Percentiles rank a stretch among this genome's conserved stretches.
These are phyloP conservation scores for Scelioninae gen. 1 DNA, from an alignment of 2,888 invertebrate species.

Conservation along the genomic window DNA sequence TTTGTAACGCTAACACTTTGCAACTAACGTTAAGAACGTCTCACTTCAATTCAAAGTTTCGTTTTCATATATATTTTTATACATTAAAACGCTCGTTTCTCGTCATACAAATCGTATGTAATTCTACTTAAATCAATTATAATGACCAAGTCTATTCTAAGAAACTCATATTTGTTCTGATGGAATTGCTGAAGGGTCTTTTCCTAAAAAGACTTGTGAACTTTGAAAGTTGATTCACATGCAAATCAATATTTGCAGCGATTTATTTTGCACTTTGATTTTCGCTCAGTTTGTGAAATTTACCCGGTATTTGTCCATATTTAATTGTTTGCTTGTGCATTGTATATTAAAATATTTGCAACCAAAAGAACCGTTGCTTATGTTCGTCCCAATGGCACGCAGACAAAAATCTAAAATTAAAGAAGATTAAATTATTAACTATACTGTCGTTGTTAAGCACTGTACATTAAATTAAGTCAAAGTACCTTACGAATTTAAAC, in stretches of 20 bases:
- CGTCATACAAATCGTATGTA: constrained; percentile 4
- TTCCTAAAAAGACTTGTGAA: constrained; percentile 1
- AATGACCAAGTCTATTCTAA: constrained; percentile 7
- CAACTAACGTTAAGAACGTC: constrained; percentile 33
- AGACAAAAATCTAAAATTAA: constrained; percentile 28
- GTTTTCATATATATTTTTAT: constrained; percentile 47
- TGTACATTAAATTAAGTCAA: constrained; percentile 44
- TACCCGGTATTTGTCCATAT: too few relatives aligned
- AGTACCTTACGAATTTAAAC: constrained; percentile 43
- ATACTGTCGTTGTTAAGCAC: constrained; percentile 24
- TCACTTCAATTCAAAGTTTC: constrained; percentile 17
- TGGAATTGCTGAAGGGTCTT: constrained; percentile 9
- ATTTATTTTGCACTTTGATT: too few relatives aligned
- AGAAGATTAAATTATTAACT: constrained; percentile 13
- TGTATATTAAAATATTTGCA: constrained; percentile 21
- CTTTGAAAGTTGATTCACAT: too few relatives aligned
- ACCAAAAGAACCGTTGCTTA: constrained; percentile 19
- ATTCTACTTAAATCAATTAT: constrained; percentile 21
- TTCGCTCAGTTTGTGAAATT: too few relatives aligned
- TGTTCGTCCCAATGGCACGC: constrained; percentile 6
- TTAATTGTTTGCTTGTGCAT: constrained; percentile 10
- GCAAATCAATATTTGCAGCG: too few relatives aligned
- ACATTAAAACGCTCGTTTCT: constrained; percentile 32
- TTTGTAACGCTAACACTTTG: constrained; percentile 34
- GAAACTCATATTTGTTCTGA: not conserved